These are phyloP conservation scores for Loriculus beryllinus DNA, from an alignment of 2,797 vertebrate genomes.

Conservation along the genomic window DNA sequence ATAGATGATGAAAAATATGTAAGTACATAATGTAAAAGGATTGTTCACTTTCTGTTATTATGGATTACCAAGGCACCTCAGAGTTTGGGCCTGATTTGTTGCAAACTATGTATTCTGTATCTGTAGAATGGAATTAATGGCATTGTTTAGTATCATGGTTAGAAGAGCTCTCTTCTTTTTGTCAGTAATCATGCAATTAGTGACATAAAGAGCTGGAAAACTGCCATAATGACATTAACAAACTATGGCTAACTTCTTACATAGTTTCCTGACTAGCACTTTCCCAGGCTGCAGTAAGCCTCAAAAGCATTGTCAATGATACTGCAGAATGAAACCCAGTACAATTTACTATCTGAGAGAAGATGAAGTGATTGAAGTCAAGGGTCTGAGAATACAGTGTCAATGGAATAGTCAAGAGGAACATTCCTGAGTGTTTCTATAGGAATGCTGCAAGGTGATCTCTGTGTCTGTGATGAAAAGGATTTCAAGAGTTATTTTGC, in stretches of 20 bases:
- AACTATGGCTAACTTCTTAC: neutral
- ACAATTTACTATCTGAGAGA: neutral
- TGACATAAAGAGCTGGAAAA: neutral
- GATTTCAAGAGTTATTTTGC: neutral
- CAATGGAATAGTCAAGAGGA: neutral
- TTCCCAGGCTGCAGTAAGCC: neutral
- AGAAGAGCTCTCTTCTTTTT: neutral
- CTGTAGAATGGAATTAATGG: neutral
- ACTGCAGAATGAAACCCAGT: rapidly evolving
- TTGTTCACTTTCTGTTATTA: neutral
- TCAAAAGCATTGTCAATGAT: neutral
- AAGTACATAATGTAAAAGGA: neutral
- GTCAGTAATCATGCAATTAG: neutral
- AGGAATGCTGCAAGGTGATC: neutral
- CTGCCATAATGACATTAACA: neutral
- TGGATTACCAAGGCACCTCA: neutral
- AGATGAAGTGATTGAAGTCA: neutral
- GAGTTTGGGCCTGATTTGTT: neutral
- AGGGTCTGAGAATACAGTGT: neutral
- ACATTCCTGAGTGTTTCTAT: neutral
- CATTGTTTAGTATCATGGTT: neutral
- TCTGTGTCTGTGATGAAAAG: neutral
- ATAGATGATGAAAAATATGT: neutral
- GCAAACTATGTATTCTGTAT: neutral
- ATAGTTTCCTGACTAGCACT: neutral